Evolutionary conservation across 2,888 invertebrate species (phyloP).

Genomic region (Parnassius smintheus): DNA sequence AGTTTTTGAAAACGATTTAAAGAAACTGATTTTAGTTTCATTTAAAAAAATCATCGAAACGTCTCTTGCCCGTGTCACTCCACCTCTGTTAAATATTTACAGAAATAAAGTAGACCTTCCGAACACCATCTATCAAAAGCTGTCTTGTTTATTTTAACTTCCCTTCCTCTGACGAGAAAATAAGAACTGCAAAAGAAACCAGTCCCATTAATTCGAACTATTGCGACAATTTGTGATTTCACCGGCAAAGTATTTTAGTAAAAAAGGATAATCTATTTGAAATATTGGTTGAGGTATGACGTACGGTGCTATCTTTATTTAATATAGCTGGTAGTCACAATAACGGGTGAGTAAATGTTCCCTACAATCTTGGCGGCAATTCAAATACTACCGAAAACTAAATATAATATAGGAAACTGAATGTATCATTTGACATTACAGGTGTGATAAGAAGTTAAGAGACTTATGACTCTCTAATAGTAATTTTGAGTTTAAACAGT

Average conservation of each 20-base stretch:
- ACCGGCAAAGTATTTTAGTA: background rate
- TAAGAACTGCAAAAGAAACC: background rate
- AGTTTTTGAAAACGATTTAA: too few species aligned
- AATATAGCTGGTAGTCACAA: slow-evolving; percentile 62
- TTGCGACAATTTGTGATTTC: background rate
- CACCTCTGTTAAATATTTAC: background rate
- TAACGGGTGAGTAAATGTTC: slow-evolving; percentile 58
- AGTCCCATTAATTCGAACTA: background rate
- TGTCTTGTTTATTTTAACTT: background rate
- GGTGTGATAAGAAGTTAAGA: slow-evolving; percentile 29
- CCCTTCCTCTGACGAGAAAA: background rate
- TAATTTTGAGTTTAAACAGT: background rate
- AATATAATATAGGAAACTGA: slow-evolving; percentile 54
- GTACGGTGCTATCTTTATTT: slow-evolving; percentile 55
- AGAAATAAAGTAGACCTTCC: background rate
- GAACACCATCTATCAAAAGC: background rate
- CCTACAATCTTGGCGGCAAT: slow-evolving; percentile 64
- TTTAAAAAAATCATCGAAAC: slow-evolving; percentile 1
- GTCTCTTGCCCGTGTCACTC: background rate
- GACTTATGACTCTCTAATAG: slow-evolving; percentile 13
- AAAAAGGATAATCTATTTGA: slow-evolving; percentile 31
- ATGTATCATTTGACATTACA: slow-evolving; percentile 42
- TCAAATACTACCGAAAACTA: slow-evolving; percentile 60
- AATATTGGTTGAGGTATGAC: slow-evolving; percentile 55
- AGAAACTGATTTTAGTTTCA: too few species aligned